Percentiles rank a stretch among this genome's conserved stretches.
Evolutionary conservation across 2,113 vertebrate species (phyloP).

Genomic region (Clarias gariepinus): DNA sequence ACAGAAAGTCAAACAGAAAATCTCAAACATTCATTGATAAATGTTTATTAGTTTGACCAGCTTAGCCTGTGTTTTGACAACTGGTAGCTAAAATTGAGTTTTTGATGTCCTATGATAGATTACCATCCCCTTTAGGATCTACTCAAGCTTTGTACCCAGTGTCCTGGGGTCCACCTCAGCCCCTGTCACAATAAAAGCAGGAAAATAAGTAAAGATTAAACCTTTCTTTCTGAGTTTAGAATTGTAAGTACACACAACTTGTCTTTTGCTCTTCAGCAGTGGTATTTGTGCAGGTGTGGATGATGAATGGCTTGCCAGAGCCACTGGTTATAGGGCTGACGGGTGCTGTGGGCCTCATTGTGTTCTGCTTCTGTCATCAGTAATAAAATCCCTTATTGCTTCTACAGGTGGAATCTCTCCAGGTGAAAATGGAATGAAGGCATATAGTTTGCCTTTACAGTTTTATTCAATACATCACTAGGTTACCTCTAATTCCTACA

Average conservation of each 20-base stretch:
- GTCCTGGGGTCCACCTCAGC: not conserved
- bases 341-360: conserved; percentile 75
- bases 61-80: not conserved
- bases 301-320: conserved; percentile 72
- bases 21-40: not conserved
- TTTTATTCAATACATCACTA: not conserved
- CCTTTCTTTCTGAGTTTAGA: not conserved
- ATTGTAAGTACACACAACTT: not conserved
- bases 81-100: not conserved
- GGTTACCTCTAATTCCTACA: not conserved
- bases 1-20: not conserved
- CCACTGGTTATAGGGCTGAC: conserved; percentile 77
- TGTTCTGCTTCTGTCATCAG: conserved; percentile 66
- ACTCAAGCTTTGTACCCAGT: not conserved
- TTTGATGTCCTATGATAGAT: not conserved
- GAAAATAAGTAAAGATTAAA: not conserved
- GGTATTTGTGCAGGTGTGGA: conserved; percentile 72
- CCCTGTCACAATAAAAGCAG: not conserved
- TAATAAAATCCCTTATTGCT: conserved; percentile 74
- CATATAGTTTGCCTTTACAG: conserved; percentile 57
- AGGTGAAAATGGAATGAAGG: conserved; percentile 70
- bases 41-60: not conserved
- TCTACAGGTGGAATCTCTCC: conserved; percentile 72
- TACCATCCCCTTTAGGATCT: not conserved
- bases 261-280: conserved; percentile 59